Percentiles rank a stretch among this genome's conserved stretches.
Conservation (phyloP, 2,113 vertebrate genomes). For the Thamnaconus septentrionalis region DNA sequence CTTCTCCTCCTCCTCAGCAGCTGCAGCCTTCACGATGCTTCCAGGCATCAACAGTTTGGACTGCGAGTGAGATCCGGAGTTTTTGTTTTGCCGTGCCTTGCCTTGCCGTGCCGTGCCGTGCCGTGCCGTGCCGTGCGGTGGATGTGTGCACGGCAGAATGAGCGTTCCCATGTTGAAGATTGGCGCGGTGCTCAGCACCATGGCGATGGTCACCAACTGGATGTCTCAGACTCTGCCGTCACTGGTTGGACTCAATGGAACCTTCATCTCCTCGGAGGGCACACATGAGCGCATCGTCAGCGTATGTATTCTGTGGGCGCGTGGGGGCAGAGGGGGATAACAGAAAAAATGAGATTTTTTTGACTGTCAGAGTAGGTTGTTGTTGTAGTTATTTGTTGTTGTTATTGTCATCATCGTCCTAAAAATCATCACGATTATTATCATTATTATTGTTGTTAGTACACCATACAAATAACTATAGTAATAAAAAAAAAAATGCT, state of each 20-base stretch:
- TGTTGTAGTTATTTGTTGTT: too few species aligned
- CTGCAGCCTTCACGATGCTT: constrained; percentile 17
- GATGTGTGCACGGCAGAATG: constrained; percentile 73
- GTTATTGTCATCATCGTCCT: too few species aligned
- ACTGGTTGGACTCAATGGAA: constrained; percentile 88
- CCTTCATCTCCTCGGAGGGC: constrained; percentile 66
- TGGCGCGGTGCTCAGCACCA: constrained; percentile 90
- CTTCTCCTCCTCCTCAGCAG: constrained; percentile 18
- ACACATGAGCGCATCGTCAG: constrained; percentile 75
- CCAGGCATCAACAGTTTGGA: constrained; percentile 42
- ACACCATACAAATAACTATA: neutral
- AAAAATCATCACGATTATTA: too few species aligned
- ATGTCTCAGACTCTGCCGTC: constrained; percentile 95
- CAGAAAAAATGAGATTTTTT: too few species aligned
- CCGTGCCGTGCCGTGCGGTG: constrained; percentile 11
- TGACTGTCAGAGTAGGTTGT: too few species aligned
- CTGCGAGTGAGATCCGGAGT: constrained; percentile 42
- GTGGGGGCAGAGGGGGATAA: neutral
- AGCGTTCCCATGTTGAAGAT: constrained; percentile 90
- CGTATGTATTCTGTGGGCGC: constrained; percentile 57
- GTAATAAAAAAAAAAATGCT: neutral
- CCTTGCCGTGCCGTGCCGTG: constrained; percentile 11
- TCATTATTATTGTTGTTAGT: neutral
- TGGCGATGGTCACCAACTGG: constrained; percentile 97
- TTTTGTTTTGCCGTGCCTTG: constrained; percentile 16